Percentiles rank a stretch among this genome's conserved stretches.
phyloP scores from a whole-genome alignment of 2,888 invertebrate species.

The Caenorhabditis sinica region DNA sequence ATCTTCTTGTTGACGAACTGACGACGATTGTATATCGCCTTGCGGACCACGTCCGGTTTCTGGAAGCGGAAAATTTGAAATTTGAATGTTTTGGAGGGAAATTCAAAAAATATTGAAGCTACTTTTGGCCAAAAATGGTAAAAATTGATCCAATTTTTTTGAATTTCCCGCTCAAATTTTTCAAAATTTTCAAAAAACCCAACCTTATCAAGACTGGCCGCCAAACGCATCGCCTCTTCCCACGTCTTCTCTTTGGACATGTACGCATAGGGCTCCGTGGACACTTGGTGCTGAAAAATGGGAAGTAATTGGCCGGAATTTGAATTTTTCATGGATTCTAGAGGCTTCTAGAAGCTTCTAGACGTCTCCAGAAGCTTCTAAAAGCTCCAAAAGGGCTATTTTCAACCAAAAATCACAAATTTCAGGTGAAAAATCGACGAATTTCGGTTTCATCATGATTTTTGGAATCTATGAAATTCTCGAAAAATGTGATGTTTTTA shows the following conservation, averaged over 20 bases:
- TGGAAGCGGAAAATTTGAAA: conserved; percentile 19
- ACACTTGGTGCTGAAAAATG: conserved; percentile 33
- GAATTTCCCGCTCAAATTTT: not conserved
- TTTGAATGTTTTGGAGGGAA: not conserved
- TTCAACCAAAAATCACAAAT: too few relatives aligned
- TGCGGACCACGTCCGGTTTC: conserved; percentile 42
- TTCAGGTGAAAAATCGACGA: too few relatives aligned
- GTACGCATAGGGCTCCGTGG: conserved; percentile 27
- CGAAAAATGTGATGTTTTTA: too few relatives aligned
- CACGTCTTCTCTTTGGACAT: conserved; percentile 35
- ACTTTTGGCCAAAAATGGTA: not conserved
- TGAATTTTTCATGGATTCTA: not conserved
- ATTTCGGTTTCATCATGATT: too few relatives aligned
- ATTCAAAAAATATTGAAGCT: not conserved
- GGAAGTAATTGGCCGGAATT: too few relatives aligned
- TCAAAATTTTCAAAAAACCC: not conserved
- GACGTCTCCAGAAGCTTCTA: too few relatives aligned
- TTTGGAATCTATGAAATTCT: too few relatives aligned
- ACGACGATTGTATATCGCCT: conserved; percentile 53
- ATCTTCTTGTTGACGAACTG: conserved; percentile 51
- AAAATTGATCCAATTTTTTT: too few relatives aligned
- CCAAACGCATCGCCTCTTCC: conserved; percentile 45
- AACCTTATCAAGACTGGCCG: conserved; percentile 33
- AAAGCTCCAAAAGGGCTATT: too few relatives aligned
- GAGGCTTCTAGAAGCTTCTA: conserved; percentile 5